Evolutionary conservation across 1,140 invertebrate species (phyloP), one percentile per base, ranked within the genome.

Genomic region (Fragariocoptes setiger): DNA sequence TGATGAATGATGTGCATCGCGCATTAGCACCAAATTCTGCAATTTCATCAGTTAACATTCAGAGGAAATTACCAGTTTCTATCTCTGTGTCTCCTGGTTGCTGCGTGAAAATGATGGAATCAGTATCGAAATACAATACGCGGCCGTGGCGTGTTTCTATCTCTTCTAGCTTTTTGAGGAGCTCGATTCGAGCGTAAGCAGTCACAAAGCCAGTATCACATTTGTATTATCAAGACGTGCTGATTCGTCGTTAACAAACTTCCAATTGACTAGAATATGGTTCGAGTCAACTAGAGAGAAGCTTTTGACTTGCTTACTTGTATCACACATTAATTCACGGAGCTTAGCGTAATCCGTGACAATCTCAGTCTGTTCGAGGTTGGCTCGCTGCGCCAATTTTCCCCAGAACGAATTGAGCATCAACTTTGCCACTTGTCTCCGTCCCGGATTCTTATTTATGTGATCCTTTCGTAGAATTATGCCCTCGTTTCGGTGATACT

Each of bases 171-270:
- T 53, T 51, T 15, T 40, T 37, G 40, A 58, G 60, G 2, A 61
- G 47, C 45, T 56, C 51, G 5, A 61, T 41, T 2, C 58, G 41
- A 0, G 56, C 58, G 39, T 55, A 52, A 12, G 54, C 50, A 1
- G 59, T 62, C 2, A 52, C 54, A 39, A 53, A 60, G 0, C 49
- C 50, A 3, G 55, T 56, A 2, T 59, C 45, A 59, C 51, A 43
- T 57, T 60, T 2, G 52, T 51, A 12, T 49, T 42, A 3, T 18
- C 41, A 8, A 21, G 15, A 13, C n/a, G 3, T 14, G 8, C n/a
- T 16, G 35, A 19, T 4, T 35, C 35, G 12, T 42, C 8, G 37
- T 41, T 16, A 42, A 3, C 25, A n/a, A 13, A 3, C 5, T 12
- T 5, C 14, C 16, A 42, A 14, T n/a, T 13, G 3, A 42, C 16